phyloP scores from a whole-genome alignment of 2,113 vertebrate genomes.

The Hippocampus abdominalis region DNA sequence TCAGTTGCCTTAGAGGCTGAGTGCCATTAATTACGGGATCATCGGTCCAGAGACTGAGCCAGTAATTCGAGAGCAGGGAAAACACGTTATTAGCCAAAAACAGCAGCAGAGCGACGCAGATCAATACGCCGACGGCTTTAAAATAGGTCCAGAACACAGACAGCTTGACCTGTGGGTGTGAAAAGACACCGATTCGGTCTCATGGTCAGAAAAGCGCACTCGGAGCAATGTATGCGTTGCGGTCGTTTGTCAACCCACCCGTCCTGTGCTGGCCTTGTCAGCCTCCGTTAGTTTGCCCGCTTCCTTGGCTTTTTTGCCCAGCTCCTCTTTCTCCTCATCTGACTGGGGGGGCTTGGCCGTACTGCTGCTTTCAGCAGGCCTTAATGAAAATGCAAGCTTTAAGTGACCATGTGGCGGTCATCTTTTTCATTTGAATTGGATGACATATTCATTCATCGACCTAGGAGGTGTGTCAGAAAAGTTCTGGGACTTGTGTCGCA shows the following conservation, averaged over 20 bases:
- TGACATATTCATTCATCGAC: neutral
- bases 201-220: neutral
- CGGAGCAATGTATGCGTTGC: neutral
- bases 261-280: constrained; percentile 87
- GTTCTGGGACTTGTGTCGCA: too few species aligned
- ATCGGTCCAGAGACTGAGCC: constrained; percentile 95
- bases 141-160: constrained; percentile 90
- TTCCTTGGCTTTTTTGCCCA: constrained; percentile 45
- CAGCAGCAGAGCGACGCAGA: constrained; percentile 81
- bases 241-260: constrained; percentile 64
- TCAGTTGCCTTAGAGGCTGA: constrained; percentile 76
- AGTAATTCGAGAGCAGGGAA: constrained; percentile 88
- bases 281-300: constrained; percentile 83
- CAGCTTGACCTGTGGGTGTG: constrained; percentile 79
- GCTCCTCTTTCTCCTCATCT: constrained; percentile 1
- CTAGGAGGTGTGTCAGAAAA: too few species aligned
- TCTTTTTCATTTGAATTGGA: neutral
- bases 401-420: neutral
- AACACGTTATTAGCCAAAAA: constrained; percentile 83
- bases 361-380: constrained; percentile 11
- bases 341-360: constrained; percentile 14
- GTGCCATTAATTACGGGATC: constrained; percentile 89
- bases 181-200: neutral
- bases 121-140: constrained; percentile 87
- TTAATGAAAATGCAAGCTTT: neutral